Evolutionary conservation across 1,140 invertebrate genomes (phyloP).

Genomic region (Hylaeus volcanicus): DNA sequence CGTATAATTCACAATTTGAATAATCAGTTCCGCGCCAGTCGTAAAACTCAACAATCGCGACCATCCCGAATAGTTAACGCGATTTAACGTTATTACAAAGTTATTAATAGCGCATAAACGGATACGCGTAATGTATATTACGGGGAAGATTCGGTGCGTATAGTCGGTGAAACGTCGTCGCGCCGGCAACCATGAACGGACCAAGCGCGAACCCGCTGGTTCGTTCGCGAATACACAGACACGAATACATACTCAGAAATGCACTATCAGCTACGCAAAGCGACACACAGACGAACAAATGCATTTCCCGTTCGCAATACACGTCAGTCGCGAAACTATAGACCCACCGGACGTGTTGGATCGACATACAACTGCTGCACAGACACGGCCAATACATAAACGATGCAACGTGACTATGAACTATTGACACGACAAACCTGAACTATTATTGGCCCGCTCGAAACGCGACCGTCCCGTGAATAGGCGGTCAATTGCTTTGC

Average conservation of each 20-base stretch:
- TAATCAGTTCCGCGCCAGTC: not conserved
- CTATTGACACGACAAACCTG: slow-evolving; percentile 59
- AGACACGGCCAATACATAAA: slow-evolving; percentile 45
- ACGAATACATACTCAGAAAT: not conserved
- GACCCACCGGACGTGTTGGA: slow-evolving; percentile 41
- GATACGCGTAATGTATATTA: slow-evolving; percentile 53
- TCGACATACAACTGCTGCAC: not conserved
- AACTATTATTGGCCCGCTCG: slow-evolving; percentile 48
- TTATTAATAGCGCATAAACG: slow-evolving; percentile 53
- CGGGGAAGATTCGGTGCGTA: slow-evolving; percentile 47
- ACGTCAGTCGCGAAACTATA: slow-evolving; percentile 53
- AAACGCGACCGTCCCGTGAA: not conserved
- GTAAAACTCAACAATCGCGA: not conserved
- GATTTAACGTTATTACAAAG: slow-evolving; percentile 32
- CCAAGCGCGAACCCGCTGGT: not conserved
- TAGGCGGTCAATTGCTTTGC: slow-evolving; percentile 42
- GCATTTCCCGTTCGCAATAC: slow-evolving; percentile 45
- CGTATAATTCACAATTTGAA: not conserved
- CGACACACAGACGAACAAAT: slow-evolving; percentile 9
- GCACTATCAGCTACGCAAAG: too few species aligned
- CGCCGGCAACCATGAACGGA: not conserved
- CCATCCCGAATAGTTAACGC: not conserved
- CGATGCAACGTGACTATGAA: slow-evolving; percentile 55
- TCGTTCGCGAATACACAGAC: not conserved
- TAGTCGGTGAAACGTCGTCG: slow-evolving; percentile 18